These are phyloP conservation scores for Hydroisotoma schaefferi DNA, from an alignment of 2,888 invertebrate genomes.

Conservation along the genomic window DNA sequence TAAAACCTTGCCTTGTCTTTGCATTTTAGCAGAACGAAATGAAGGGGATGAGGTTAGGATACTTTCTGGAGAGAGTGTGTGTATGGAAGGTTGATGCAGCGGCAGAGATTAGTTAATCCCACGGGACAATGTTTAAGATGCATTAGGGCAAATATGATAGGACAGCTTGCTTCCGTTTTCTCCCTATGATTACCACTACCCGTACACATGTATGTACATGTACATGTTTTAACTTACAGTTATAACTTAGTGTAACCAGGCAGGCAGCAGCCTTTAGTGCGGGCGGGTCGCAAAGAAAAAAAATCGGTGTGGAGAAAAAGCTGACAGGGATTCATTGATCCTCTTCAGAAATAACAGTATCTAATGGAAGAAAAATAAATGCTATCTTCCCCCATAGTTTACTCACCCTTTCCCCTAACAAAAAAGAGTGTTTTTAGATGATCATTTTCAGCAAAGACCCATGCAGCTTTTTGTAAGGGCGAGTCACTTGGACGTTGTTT, in stretches of 20 bases:
- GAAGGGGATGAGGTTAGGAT: too few relatives aligned
- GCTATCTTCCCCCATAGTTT: not conserved
- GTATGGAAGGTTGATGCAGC: not conserved
- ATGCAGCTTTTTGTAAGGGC: too few relatives aligned
- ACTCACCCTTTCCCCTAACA: not conserved
- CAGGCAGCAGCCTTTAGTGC: constrained; percentile 2
- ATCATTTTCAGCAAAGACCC: too few relatives aligned
- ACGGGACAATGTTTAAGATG: constrained; percentile 25
- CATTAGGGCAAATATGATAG: constrained; percentile 32
- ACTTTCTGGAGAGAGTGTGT: too few relatives aligned
- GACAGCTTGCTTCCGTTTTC: constrained; percentile 29
- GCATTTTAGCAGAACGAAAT: too few relatives aligned
- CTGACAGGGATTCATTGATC: constrained; percentile 5
- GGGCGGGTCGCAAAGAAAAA: not conserved
- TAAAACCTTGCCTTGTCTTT: too few relatives aligned
- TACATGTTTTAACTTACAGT: not conserved
- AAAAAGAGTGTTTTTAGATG: too few relatives aligned
- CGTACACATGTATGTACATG: too few relatives aligned
- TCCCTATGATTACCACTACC: too few relatives aligned
- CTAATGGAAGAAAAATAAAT: constrained; percentile 13
- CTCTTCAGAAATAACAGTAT: constrained; percentile 7
- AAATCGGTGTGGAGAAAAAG: not conserved
- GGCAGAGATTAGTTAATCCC: constrained; percentile 20
- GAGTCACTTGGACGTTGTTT: too few relatives aligned
- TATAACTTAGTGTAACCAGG: not conserved